Percentiles rank a stretch among this genome's conserved stretches.
Conservation (phyloP, 1,140 invertebrate species). For the Musca domestica region DNA sequence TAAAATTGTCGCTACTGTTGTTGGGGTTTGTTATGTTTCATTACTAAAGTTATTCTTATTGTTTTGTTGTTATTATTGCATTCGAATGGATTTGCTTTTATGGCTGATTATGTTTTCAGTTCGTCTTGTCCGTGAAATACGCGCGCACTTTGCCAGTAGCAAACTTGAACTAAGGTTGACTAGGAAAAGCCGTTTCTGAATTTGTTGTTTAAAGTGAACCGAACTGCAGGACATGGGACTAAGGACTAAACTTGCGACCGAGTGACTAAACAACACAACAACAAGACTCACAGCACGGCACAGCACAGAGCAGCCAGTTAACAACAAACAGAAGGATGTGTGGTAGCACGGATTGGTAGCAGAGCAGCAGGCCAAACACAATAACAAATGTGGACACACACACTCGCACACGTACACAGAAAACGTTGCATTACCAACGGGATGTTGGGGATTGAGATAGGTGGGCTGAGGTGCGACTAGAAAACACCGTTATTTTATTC, state of each 20-base stretch:
- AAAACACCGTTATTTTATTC: too few species aligned
- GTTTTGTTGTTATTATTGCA: slow-evolving; percentile 3
- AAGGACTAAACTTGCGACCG: slow-evolving; percentile 26
- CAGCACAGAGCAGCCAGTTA: background rate
- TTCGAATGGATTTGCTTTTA: slow-evolving; percentile 1
- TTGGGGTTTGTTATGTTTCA: background rate
- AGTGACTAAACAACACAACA: slow-evolving; percentile 15
- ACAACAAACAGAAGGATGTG: too few species aligned
- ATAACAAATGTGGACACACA: background rate
- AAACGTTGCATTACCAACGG: too few species aligned
- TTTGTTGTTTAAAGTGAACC: slow-evolving; percentile 42
- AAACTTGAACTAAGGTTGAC: slow-evolving; percentile 54
- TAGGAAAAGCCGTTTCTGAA: slow-evolving; percentile 36
- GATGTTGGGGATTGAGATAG: too few species aligned
- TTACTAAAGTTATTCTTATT: slow-evolving; percentile 9
- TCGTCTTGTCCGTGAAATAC: slow-evolving; percentile 43
- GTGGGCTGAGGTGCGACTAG: too few species aligned
- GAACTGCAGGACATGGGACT: slow-evolving; percentile 29
- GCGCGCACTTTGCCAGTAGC: slow-evolving; percentile 53
- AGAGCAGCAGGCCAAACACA: too few species aligned
- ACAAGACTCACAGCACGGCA: slow-evolving; percentile 3
- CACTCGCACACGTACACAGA: background rate
- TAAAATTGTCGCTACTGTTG: background rate
- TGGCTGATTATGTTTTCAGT: background rate
- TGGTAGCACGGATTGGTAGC: too few species aligned